Evolutionary conservation across 2,888 invertebrate species (phyloP), one percentile per base, ranked within the genome.

Genomic region (Chromoteleia sp.): DNA sequence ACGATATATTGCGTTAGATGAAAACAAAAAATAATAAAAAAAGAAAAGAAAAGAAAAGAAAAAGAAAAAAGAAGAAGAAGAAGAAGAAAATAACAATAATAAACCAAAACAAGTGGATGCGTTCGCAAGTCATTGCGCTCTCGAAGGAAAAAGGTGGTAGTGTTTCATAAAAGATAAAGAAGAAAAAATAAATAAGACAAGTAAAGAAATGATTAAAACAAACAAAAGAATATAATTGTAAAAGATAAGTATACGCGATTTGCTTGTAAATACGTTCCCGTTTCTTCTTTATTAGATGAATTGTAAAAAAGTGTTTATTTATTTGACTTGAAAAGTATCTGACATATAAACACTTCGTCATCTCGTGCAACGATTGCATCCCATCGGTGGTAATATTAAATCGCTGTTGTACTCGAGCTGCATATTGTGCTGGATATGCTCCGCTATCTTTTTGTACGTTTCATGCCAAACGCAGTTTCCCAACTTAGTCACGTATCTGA

Each of bases 361-460:
- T 75, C 78, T 78, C 84, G 85, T 85, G 85, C 87, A 83, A 86
- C 85, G 85, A 81, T 89, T 87, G 87, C 91, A 91, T 87, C 86
- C 86, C 80, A 91, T 87, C 81, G 84, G 84, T 84, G 90, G 89
- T 86, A 90, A 84, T 88, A 91, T 89, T 87, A 91, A 85, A 86
- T 89, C 87, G 87, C 90, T 89, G 84, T 87, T 88, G 86, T 94
- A 95, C 76, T 93, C 92, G 85, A 92, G 92, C 84, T 94, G 87
- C 95, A 96, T 96, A 85, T 94, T 93, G 88, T 93, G 93, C 92
- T 96, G 96, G 30, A 95, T 93, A 84, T 93, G 92, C 85, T 94
- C 93, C 58, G 94, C 91, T 83, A 96, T 94, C 87, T 92, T 91
- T 85, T 93, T 92, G 90, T 95, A 96, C 7, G 95, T 95, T 84